Evolutionary conservation across 2,113 vertebrate species (phyloP), one percentile per base, ranked within the genome.

Genomic region (Rostratula benghalensis): DNA sequence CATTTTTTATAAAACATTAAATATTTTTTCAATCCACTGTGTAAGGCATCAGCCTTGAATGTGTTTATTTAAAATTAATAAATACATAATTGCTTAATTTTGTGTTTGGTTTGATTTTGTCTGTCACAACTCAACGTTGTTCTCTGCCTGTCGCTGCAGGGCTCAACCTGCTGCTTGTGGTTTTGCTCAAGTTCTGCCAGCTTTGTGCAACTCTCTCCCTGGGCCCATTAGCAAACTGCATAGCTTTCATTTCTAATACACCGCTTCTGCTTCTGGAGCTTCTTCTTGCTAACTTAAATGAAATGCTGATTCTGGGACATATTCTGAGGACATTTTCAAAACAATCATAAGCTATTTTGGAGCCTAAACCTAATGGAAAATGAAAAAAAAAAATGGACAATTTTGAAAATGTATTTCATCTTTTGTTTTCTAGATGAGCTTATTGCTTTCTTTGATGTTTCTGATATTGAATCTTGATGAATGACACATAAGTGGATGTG

Each of bases 261-360:
- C 27, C 56, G 6, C 18, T 74, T 82, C 79, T 84, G 16, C 22
- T 75, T 79, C 56, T 9, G 2, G 43, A 64, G 23, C 13, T 63
- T 8, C 48, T 84, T 89, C 60, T 68, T 75, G 11, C 19, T 73
- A 25, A 51, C 21, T 78, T 37, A 33, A 78, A 77, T 35, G 24
- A 20, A 20, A 15, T 61, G 10, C 37, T 83, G 64, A 21, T 75
- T 74, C 56, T 89, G 46, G 35, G 28, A 50, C 10, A 5, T 37
- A 50, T 60, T 64, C 81, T 79, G 48, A 71, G 33, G 33, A 35
- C 5, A 22, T 86, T 69, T 83, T 78, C 51, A n/a, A 91, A 81
- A 63, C 11, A 20, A 22, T 2, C 0, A 0, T 25, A 60, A 71
- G 7, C 41, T 78, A 60, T 7, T 82, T 45, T 23, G 41, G 64